Conservation (phyloP, 2,113 vertebrate species). For the Gasterosteus aculeatus region DNA sequence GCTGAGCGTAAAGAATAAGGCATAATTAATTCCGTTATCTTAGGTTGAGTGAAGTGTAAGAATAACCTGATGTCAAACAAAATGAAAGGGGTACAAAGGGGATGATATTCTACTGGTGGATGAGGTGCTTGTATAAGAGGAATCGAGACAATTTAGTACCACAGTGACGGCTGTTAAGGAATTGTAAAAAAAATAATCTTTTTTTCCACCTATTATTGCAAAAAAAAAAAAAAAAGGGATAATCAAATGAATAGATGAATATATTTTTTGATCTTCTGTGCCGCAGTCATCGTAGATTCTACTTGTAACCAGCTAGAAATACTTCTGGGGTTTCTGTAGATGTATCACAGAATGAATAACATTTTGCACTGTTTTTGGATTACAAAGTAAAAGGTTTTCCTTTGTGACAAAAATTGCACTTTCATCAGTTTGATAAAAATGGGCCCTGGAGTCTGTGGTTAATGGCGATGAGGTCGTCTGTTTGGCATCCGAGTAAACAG, state of each 20-base stretch:
- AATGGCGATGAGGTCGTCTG: conserved; percentile 22
- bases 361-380: neutral
- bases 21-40: neutral
- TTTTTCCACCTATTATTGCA: neutral
- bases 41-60: neutral
- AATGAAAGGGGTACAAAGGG: too few species aligned
- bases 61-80: too few species aligned
- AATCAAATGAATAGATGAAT: neutral
- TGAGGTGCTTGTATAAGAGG: neutral
- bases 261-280: neutral
- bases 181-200: neutral
- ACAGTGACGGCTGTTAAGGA: neutral
- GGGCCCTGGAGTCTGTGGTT: neutral
- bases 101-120: neutral
- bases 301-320: neutral
- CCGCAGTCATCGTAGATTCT: neutral
- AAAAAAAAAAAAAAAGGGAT: neutral
- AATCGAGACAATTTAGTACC: neutral
- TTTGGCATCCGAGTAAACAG: conserved; percentile 36
- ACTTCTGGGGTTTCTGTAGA: neutral
- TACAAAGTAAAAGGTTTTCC: neutral
- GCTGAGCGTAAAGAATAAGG: too few species aligned
- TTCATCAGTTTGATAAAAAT: neutral
- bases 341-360: neutral
- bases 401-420: neutral